Conservation (phyloP, 2,888 invertebrate genomes). For the Hydroisotoma schaefferi region DNA sequence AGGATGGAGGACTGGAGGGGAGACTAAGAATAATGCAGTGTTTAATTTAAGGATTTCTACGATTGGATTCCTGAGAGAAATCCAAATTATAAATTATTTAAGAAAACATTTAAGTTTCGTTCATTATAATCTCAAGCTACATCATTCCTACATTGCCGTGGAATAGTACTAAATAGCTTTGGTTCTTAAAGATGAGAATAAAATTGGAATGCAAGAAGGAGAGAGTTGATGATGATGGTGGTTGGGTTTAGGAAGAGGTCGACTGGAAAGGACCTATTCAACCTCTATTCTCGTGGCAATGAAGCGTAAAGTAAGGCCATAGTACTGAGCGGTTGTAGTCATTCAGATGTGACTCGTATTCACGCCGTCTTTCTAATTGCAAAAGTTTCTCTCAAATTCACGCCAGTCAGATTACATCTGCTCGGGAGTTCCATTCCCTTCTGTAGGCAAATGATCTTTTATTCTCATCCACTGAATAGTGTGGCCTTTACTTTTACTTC, state of each 20-base stretch:
- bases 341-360: constrained; percentile 10
- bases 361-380: constrained; percentile 23
- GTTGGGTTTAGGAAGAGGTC: neutral
- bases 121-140: constrained; percentile 7
- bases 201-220: constrained; percentile 1
- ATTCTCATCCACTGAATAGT: too few relatives aligned
- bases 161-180: too few relatives aligned
- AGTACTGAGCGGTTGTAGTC: too few relatives aligned
- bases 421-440: too few relatives aligned
- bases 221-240: neutral
- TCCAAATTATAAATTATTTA: constrained; percentile 13
- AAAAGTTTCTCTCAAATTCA: constrained; percentile 16
- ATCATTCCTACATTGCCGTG: neutral
- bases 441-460: neutral
- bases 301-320: too few relatives aligned
- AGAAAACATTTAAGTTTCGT: constrained; percentile 13
- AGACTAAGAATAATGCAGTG: too few relatives aligned
- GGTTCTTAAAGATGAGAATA: neutral
- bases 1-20: too few relatives aligned
- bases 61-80: constrained; percentile 7
- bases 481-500: constrained; percentile 13
- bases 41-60: constrained; percentile 5
- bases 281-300: neutral
- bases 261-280: constrained; percentile 1
- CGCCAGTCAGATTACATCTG: constrained; percentile 8